Conservation (phyloP, 2,797 vertebrate genomes). For the Pangasius sanitwongsei region DNA sequence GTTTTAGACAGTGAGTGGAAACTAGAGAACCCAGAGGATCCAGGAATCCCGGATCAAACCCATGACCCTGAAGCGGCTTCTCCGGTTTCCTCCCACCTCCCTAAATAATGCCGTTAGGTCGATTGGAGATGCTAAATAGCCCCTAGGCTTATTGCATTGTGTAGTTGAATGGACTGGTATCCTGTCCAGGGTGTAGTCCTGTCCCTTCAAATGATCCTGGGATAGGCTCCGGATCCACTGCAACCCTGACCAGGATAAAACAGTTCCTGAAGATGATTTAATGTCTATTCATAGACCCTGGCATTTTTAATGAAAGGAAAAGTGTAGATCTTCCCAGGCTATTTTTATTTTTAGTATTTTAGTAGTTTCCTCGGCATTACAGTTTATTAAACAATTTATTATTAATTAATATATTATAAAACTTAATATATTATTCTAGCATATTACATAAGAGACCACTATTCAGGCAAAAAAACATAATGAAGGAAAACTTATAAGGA, state of each 20-base stretch:
- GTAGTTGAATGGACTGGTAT: background rate
- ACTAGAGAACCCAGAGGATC: background rate
- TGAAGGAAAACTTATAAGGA: too few relatives aligned
- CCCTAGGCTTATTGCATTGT: background rate
- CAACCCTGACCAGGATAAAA: background rate
- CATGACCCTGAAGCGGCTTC: background rate
- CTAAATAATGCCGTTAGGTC: background rate
- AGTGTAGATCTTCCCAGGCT: background rate
- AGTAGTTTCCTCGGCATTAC: background rate
- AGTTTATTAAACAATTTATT: background rate
- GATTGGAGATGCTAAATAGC: background rate
- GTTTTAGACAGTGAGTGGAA: background rate
- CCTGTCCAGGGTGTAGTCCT: background rate
- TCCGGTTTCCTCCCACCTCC: background rate
- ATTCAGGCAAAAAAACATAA: too few relatives aligned
- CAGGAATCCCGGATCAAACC: background rate
- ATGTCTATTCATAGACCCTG: background rate
- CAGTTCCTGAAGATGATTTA: background rate
- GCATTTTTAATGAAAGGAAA: background rate
- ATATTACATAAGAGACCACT: too few relatives aligned
- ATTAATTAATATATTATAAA: too few relatives aligned
- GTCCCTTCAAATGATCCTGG: background rate
- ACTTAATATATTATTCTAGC: too few relatives aligned
- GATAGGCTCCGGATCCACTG: background rate
- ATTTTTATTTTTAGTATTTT: background rate